These are phyloP conservation scores for Agrotis puta DNA, from an alignment of 2,888 invertebrate genomes.

Conservation along the genomic window DNA sequence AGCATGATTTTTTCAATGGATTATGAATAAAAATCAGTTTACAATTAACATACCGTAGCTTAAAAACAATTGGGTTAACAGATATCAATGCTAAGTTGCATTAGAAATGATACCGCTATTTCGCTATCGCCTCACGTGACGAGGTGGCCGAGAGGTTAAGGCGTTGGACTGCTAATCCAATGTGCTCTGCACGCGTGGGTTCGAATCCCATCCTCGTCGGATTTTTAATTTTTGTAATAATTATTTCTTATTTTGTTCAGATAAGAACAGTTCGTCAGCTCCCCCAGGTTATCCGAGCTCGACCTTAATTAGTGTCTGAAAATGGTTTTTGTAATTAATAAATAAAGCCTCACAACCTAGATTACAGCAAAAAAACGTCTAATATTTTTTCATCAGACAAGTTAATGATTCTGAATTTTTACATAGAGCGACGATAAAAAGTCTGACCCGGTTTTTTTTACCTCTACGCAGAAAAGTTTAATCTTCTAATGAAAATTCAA, in stretches of 20 bases:
- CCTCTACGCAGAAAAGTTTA: slow-evolving; percentile 49
- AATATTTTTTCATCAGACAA: slow-evolving; percentile 48
- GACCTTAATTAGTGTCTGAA: slow-evolving; percentile 60
- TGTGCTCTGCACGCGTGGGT: slow-evolving; percentile 96
- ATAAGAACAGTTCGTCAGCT: slow-evolving; percentile 12
- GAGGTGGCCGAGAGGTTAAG: slow-evolving; percentile 97
- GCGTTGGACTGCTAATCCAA: slow-evolving; percentile 97
- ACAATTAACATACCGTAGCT: too few relatives aligned
- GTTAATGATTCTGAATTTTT: slow-evolving; percentile 48
- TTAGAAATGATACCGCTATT: slow-evolving; percentile 33
- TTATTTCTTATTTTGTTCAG: slow-evolving; percentile 31
- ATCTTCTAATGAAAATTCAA: slow-evolving; percentile 62
- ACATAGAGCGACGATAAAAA: slow-evolving; percentile 29
- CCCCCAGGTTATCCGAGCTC: slow-evolving; percentile 31
- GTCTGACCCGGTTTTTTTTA: slow-evolving; percentile 29
- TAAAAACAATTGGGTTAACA: slow-evolving; percentile 61
- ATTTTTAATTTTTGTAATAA: too few relatives aligned
- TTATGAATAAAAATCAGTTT: slow-evolving; percentile 65
- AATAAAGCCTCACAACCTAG: slow-evolving; percentile 47
- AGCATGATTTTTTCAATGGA: slow-evolving; percentile 66
- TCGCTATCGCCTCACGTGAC: slow-evolving; percentile 79
- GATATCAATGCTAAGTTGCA: slow-evolving; percentile 22
- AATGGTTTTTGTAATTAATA: slow-evolving; percentile 61
- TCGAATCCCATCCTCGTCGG: slow-evolving; percentile 95
- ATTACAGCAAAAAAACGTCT: slow-evolving; percentile 45